Conservation (phyloP, 2,888 invertebrate species). For the Lysandra coridon region DNA sequence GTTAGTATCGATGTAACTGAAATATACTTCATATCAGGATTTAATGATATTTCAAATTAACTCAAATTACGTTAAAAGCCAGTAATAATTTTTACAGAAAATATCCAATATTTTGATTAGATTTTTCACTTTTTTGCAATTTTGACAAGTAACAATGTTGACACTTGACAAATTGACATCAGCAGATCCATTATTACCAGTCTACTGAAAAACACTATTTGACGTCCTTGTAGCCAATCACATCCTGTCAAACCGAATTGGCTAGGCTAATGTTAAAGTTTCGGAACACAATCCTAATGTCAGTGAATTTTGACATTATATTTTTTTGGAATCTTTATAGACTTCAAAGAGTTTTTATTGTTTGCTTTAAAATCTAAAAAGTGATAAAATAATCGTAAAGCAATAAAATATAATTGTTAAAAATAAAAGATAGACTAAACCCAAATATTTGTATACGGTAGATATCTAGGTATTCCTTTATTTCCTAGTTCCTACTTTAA, state of each 20-base stretch:
- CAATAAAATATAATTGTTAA: neutral
- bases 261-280: neutral
- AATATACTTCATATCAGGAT: slow-evolving; percentile 66
- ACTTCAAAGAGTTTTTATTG: neutral
- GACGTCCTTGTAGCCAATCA: neutral
- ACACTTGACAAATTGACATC: too few species aligned
- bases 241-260: neutral
- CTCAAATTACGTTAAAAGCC: neutral
- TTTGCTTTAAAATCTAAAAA: neutral
- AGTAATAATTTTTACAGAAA: neutral
- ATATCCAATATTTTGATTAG: neutral
- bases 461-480: too few species aligned
- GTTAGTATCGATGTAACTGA: slow-evolving; percentile 83
- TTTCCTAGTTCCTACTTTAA: too few species aligned
- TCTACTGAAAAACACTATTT: neutral
- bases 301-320: neutral
- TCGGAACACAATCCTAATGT: neutral
- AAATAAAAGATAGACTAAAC: neutral
- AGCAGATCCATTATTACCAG: too few species aligned
- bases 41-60: slow-evolving; percentile 23
- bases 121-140: neutral
- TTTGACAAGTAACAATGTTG: neutral
- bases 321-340: neutral
- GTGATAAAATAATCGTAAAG: too few species aligned
- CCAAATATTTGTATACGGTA: neutral